Evolutionary conservation across 2,113 vertebrate genomes (phyloP), one percentile per base, ranked within the genome.

Genomic region (Pardalotus punctatus): DNA sequence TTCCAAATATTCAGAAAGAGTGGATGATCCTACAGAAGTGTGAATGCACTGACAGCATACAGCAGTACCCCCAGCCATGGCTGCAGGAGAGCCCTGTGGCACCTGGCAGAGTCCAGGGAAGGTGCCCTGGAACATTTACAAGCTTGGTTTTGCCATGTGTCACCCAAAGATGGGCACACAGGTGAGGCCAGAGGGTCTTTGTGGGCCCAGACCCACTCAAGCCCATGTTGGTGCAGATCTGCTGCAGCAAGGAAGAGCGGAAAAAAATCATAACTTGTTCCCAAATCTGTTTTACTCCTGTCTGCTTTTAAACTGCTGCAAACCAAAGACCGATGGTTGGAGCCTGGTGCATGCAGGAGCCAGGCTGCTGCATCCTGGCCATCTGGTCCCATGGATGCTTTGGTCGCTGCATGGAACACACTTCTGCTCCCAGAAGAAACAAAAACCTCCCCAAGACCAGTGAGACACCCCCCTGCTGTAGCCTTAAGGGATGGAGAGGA

Each of bases 111-210:
- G 36, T 12, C 47, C 38, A 8, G n/a, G 19, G 23, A 54, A 58
- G 28, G 40, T 69, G 60, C 12, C 33, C 36, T 61, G 50, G 23
- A 65, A 54, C 38, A 36, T 6, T 33, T 50, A 23, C 5, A 42
- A 60, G 29, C 22, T 71, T 47, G 10, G 2, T 43, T 90, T 95
- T 74, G 51, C 22, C 71, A 36, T 0, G 0, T 60, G 22, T 48
- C 1, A 2, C 48, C 53, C 4, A 4, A 82, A 71, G 35, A 66
- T 0, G 12, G n/a, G 6, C 38, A 74, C 0, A 2, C 19, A 53
- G 72, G 3, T 36, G n/a, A 58, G 11, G 65, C 28, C 71, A 73
- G 25, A 53, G 38, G 28, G 54, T 21, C 43, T 58, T 17, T 38
- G 62, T 29, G 21, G 24, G 22, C 40, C 25, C 43, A 83, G 38